These are phyloP conservation scores for Phrynocephalus guinanensis DNA, from an alignment of 2,797 vertebrate species.

Conservation along the genomic window DNA sequence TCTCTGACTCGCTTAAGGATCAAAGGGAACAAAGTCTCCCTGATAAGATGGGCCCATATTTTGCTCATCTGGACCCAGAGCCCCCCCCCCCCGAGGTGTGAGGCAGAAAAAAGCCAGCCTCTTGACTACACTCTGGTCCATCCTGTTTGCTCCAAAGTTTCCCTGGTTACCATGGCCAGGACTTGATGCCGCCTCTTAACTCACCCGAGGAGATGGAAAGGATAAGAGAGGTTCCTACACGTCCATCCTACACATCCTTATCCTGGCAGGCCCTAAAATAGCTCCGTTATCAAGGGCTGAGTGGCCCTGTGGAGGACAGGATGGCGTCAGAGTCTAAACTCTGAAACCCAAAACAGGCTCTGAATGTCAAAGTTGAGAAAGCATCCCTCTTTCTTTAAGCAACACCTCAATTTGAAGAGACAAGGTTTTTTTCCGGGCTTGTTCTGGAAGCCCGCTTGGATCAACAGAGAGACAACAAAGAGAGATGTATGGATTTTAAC, in stretches of 20 bases:
- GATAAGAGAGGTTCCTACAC: slow-evolving; percentile 30
- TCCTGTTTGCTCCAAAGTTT: slow-evolving; percentile 50
- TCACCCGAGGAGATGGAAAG: background rate
- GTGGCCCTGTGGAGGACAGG: background rate
- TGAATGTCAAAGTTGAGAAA: too few relatives aligned
- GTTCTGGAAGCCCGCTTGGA: too few relatives aligned
- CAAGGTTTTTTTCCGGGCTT: too few relatives aligned
- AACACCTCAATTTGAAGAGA: too few relatives aligned
- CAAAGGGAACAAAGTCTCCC: background rate
- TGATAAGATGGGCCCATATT: background rate
- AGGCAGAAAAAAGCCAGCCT: background rate
- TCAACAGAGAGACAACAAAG: too few relatives aligned
- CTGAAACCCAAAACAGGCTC: too few relatives aligned
- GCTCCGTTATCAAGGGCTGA: background rate
- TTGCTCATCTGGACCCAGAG: background rate
- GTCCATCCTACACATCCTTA: slow-evolving; percentile 11
- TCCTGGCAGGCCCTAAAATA: background rate
- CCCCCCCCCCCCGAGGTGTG: background rate
- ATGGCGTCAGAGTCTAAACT: background rate
- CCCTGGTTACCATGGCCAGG: slow-evolving; percentile 24
- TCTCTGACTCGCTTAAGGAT: background rate
- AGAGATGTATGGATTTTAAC: too few relatives aligned
- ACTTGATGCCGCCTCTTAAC: slow-evolving; percentile 46
- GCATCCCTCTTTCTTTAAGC: too few relatives aligned
- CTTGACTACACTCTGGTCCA: background rate